These are phyloP conservation scores for Pseudomyrmex sp. DNA, from an alignment of 1,140 invertebrate species.

Conservation along the genomic window DNA sequence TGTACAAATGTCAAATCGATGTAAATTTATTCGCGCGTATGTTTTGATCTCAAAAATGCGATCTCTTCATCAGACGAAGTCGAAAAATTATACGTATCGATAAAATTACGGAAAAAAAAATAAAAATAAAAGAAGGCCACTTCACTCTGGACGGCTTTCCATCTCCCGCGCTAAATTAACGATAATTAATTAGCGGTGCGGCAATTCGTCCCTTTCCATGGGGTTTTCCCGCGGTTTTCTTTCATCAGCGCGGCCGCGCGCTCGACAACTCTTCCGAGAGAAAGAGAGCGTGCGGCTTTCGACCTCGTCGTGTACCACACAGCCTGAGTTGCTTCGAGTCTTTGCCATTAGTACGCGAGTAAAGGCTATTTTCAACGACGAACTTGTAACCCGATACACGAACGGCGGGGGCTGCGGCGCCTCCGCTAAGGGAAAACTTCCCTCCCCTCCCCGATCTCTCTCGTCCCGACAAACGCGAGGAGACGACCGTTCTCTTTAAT, in stretches of 20 bases:
- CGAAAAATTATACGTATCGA: not conserved
- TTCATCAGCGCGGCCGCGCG: constrained; percentile 43
- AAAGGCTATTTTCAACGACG: constrained; percentile 75
- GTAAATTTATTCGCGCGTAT: constrained; percentile 19
- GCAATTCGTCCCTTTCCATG: not conserved
- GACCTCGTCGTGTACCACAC: constrained; percentile 45
- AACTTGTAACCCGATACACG: constrained; percentile 73
- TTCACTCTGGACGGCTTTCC: constrained; percentile 28
- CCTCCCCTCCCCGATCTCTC: too few species aligned
- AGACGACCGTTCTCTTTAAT: constrained; percentile 47
- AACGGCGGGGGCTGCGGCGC: constrained; percentile 24
- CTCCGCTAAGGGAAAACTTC: constrained; percentile 37
- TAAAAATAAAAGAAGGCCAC: not conserved
- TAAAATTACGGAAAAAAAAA: not conserved
- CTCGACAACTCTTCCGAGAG: constrained; percentile 18
- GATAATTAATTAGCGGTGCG: constrained; percentile 53
- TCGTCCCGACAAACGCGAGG: not conserved
- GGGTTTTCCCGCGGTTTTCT: constrained; percentile 44
- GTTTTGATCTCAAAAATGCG: not conserved
- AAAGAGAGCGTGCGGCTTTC: constrained; percentile 33
- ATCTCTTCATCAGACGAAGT: not conserved
- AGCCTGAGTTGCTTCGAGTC: constrained; percentile 67
- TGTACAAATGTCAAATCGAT: constrained; percentile 9
- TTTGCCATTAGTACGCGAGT: constrained; percentile 64
- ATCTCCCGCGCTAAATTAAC: constrained; percentile 60